These are phyloP conservation scores for Pogonophryne albipinna DNA, from an alignment of 2,797 vertebrate genomes.

Conservation along the genomic window DNA sequence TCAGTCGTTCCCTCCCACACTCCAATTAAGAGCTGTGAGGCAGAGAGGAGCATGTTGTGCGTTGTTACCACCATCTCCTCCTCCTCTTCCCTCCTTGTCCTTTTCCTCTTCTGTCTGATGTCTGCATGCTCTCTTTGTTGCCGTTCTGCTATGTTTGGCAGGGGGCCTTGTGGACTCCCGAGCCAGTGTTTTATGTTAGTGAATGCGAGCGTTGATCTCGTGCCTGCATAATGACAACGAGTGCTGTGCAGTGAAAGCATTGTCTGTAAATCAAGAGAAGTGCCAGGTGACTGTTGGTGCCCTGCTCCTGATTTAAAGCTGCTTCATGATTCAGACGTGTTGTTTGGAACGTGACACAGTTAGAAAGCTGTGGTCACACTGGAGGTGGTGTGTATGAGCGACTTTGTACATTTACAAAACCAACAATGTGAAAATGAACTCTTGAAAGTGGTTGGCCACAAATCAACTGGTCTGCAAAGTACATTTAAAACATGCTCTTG, in stretches of 20 bases:
- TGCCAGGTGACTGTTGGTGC: slow-evolving; percentile 61
- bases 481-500: slow-evolving; percentile 41
- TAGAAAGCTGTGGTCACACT: slow-evolving; percentile 9
- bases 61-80: background rate
- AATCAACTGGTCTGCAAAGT: slow-evolving; percentile 24
- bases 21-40: slow-evolving; percentile 13
- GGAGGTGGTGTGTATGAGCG: slow-evolving; percentile 3
- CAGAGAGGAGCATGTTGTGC: slow-evolving; percentile 13
- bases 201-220: slow-evolving; percentile 9
- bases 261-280: slow-evolving; percentile 64
- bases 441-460: slow-evolving; percentile 18
- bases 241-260: slow-evolving; percentile 58
- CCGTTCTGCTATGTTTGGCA: slow-evolving; percentile 39
- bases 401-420: slow-evolving; percentile 33
- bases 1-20: background rate
- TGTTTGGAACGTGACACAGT: background rate
- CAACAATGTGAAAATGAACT: slow-evolving; percentile 27
- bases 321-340: slow-evolving; percentile 20
- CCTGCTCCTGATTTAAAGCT: slow-evolving; percentile 58
- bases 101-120: slow-evolving; percentile 26
- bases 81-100: background rate
- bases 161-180: slow-evolving; percentile 5
- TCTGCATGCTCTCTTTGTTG: slow-evolving; percentile 26
- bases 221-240: slow-evolving; percentile 39
- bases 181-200: slow-evolving; percentile 22